phyloP scores from a whole-genome alignment of 2,888 invertebrate species.

The Incurvaria masculella region DNA sequence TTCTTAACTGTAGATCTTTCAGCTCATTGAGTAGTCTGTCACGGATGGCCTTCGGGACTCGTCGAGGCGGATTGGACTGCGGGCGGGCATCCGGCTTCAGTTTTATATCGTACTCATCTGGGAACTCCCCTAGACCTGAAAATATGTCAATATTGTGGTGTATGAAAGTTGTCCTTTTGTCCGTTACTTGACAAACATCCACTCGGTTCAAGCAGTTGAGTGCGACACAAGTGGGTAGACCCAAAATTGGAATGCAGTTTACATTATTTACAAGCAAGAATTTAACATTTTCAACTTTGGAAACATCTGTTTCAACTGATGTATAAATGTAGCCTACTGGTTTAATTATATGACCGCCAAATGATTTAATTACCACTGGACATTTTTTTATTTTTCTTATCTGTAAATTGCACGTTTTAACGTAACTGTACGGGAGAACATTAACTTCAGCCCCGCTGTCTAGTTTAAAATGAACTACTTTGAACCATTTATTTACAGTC shows the following conservation, averaged over 20 bases:
- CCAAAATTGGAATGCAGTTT: constrained; percentile 1
- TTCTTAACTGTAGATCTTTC: background rate
- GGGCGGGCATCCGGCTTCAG: background rate
- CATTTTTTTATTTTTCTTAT: background rate
- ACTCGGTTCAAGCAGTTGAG: background rate
- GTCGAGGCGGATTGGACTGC: background rate
- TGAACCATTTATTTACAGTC: constrained; percentile 1
- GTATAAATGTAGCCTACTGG: background rate
- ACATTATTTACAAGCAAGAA: background rate
- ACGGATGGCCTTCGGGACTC: background rate
- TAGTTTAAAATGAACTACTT: constrained; percentile 1
- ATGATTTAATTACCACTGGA: background rate
- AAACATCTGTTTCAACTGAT: background rate
- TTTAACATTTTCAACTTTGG: background rate
- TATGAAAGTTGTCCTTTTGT: background rate
- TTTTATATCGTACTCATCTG: background rate
- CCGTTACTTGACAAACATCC: background rate
- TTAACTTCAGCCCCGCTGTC: constrained; percentile 4
- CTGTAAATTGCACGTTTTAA: background rate
- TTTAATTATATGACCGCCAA: background rate
- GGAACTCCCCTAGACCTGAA: background rate
- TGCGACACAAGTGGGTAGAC: background rate
- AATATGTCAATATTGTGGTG: background rate
- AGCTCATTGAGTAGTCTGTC: background rate
- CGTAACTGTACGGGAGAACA: background rate